These are phyloP conservation scores for Ophion obscuratus DNA, from an alignment of 2,888 invertebrate genomes.

Conservation along the genomic window DNA sequence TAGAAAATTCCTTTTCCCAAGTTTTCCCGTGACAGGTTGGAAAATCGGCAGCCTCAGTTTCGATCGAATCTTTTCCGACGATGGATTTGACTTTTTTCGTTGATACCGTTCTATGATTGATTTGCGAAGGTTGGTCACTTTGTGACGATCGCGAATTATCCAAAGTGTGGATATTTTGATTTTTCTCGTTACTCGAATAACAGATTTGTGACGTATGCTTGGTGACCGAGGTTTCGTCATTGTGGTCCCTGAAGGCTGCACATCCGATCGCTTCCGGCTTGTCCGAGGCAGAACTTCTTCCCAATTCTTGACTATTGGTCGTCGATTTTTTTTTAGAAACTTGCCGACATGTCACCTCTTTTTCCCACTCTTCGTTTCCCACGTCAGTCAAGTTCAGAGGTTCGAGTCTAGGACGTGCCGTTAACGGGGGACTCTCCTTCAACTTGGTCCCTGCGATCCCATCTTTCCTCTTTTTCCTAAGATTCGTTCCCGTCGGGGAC, in stretches of 20 bases:
- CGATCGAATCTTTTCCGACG: background rate
- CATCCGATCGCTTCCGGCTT: background rate
- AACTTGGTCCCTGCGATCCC: background rate
- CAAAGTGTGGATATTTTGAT: background rate
- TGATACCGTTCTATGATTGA: background rate
- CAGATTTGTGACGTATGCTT: background rate
- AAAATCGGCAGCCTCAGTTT: background rate
- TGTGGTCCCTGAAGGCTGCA: background rate
- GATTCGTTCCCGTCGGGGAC: background rate
- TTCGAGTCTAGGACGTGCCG: constrained; percentile 30
- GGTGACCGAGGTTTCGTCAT: background rate
- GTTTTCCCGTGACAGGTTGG: background rate
- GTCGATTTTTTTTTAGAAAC: background rate
- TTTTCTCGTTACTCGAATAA: background rate
- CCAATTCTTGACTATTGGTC: constrained; percentile 20
- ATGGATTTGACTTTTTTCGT: background rate
- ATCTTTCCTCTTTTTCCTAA: background rate
- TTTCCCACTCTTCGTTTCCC: constrained; percentile 24
- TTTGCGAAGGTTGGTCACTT: background rate
- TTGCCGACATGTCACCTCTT: background rate
- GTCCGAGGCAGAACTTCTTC: background rate
- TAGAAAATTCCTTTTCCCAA: background rate
- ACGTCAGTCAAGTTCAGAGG: constrained; percentile 43
- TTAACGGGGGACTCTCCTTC: background rate
- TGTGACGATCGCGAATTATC: constrained; percentile 8